Percentiles rank a stretch among this genome's conserved stretches.
Conservation (phyloP, 2,888 invertebrate species). For the Platycheirus albimanus region DNA sequence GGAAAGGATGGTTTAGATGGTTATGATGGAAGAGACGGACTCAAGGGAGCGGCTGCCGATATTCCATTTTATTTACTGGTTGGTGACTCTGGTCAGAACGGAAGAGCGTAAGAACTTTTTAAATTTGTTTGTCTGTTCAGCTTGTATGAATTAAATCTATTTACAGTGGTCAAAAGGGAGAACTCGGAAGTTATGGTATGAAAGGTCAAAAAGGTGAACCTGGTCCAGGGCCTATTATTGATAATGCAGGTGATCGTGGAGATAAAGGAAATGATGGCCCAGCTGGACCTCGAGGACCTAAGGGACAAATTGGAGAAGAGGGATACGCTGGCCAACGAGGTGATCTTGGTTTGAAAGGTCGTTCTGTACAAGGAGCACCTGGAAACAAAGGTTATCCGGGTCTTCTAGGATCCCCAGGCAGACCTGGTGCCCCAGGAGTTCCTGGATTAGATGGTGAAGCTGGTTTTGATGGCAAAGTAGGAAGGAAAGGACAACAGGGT, state of each 20-base stretch:
- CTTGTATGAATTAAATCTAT: slow-evolving; percentile 19
- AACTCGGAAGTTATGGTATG: slow-evolving; percentile 78
- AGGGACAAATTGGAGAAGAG: slow-evolving; percentile 84
- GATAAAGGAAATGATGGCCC: slow-evolving; percentile 82
- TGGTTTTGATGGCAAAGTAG: slow-evolving; percentile 80
- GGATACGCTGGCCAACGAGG: slow-evolving; percentile 85
- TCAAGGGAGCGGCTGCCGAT: slow-evolving; percentile 83
- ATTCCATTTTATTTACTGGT: slow-evolving; percentile 78
- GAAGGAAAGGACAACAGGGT: slow-evolving; percentile 83
- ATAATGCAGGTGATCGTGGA: slow-evolving; percentile 83
- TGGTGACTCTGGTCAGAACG: slow-evolving; percentile 79
- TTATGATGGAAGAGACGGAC: slow-evolving; percentile 84
- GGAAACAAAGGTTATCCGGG: slow-evolving; percentile 89
- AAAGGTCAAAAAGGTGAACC: slow-evolving; percentile 86
- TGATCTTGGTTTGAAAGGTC: slow-evolving; percentile 83
- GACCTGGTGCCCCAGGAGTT: slow-evolving; percentile 85
- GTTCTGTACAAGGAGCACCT: slow-evolving; percentile 83
- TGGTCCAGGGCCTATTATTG: slow-evolving; percentile 83
- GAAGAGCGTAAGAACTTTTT: slow-evolving; percentile 77
- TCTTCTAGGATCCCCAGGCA: slow-evolving; percentile 86
- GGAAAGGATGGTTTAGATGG: slow-evolving; percentile 83
- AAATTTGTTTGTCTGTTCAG: background rate
- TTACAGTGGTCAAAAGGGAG: slow-evolving; percentile 83
- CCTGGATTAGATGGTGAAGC: slow-evolving; percentile 83
- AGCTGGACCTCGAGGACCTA: slow-evolving; percentile 85